phyloP scores from a whole-genome alignment of 2,113 vertebrate species.

The Oplegnathus fasciatus region DNA sequence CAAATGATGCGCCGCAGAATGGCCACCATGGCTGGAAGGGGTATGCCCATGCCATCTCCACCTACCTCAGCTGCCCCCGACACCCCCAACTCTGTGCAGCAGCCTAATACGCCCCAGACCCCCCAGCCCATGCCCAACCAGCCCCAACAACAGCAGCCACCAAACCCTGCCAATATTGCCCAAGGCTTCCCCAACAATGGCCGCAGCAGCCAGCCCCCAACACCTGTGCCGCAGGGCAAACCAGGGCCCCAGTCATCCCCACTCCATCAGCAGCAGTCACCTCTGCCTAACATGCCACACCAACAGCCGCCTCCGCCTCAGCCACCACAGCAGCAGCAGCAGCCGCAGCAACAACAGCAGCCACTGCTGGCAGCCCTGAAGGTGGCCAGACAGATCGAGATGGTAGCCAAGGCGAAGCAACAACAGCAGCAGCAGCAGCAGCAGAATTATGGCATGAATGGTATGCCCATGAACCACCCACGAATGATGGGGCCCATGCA shows the following conservation, averaged over 20 bases:
- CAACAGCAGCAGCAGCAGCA: conserved; percentile 78
- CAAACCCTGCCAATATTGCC: conserved; percentile 88
- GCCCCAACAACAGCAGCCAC: conserved; percentile 82
- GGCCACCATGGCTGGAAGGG: conserved; percentile 98
- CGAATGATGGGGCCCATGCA: conserved; percentile 90
- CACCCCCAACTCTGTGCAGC: conserved; percentile 90
- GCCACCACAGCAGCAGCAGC: conserved; percentile 72
- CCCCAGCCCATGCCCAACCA: conserved; percentile 86
- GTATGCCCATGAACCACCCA: conserved; percentile 89
- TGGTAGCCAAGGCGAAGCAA: conserved; percentile 88
- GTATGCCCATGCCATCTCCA: conserved; percentile 95
- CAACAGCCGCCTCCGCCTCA: conserved; percentile 73
- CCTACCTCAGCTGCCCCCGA: conserved; percentile 94
- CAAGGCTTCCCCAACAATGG: conserved; percentile 89
- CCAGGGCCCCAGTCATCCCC: conserved; percentile 86
- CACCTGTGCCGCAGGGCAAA: conserved; percentile 91
- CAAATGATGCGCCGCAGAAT: conserved; percentile 98
- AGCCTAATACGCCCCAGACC: conserved; percentile 93
- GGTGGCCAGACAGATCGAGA: conserved; percentile 93
- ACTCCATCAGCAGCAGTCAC: conserved; percentile 88
- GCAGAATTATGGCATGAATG: conserved; percentile 86
- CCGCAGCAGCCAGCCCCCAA: conserved; percentile 91
- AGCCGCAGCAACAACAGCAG: conserved; percentile 77
- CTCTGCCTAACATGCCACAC: conserved; percentile 86
- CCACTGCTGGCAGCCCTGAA: conserved; percentile 90